These are phyloP conservation scores for Glaucopsyche alexis DNA, from an alignment of 2,888 invertebrate genomes.

Conservation along the genomic window DNA sequence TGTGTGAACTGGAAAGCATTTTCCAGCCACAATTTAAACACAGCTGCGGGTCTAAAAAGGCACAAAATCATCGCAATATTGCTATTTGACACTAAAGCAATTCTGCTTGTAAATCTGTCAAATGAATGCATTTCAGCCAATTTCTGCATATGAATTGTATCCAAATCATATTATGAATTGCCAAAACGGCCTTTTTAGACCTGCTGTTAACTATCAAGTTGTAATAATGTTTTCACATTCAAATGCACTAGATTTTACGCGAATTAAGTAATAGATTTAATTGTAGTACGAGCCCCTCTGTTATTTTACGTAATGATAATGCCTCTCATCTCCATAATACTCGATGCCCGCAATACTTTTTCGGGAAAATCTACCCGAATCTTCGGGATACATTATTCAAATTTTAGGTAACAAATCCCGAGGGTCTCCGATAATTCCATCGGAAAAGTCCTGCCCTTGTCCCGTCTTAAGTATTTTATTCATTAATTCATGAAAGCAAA, in stretches of 20 bases:
- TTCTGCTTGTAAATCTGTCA: no score
- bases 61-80: no score
- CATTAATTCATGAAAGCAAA: conserved; percentile 41
- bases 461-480: conserved; percentile 38
- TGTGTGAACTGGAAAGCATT: no score
- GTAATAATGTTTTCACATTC: no score
- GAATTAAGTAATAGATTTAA: background rate
- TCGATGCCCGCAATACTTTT: conserved; percentile 8
- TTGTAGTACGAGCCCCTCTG: background rate
- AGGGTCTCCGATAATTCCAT: conserved; percentile 38
- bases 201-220: no score
- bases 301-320: background rate
- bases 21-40: no score
- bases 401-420: conserved; percentile 32
- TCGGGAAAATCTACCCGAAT: background rate
- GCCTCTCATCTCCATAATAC: conserved; percentile 1
- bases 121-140: no score
- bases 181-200: no score
- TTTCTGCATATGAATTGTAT: no score
- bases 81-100: no score
- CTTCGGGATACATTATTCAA: conserved; percentile 31
- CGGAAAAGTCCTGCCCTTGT: conserved; percentile 28
- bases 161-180: no score
- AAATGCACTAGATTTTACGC: background rate
- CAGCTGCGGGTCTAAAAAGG: no score